Conservation (phyloP, 2,797 vertebrate species). For the Acanthurus lineatus region DNA sequence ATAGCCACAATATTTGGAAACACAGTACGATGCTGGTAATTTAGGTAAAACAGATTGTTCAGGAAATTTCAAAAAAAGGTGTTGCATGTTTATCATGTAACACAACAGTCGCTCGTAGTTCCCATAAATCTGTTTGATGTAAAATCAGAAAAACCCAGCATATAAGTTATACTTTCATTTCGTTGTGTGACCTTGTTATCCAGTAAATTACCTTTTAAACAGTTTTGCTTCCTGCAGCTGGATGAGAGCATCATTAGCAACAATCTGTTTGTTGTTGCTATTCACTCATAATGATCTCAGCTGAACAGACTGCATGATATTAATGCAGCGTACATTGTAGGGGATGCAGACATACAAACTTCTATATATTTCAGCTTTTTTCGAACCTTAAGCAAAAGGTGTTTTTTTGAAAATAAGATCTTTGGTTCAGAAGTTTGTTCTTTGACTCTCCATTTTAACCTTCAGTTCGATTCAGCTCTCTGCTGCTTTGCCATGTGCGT, state of each 20-base stretch:
- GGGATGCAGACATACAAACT: not conserved
- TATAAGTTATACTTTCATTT: too few relatives aligned
- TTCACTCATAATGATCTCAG: not conserved
- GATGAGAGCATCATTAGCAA: not conserved
- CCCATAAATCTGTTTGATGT: not conserved
- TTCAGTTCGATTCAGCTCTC: constrained; percentile 60
- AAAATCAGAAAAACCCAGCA: too few relatives aligned
- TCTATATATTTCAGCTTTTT: not conserved
- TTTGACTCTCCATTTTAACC: constrained; percentile 64
- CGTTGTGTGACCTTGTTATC: too few relatives aligned
- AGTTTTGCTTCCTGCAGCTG: not conserved
- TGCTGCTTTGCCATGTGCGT: constrained; percentile 54
- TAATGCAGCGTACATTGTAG: not conserved
- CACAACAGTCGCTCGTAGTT: not conserved
- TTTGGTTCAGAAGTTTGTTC: constrained; percentile 27
- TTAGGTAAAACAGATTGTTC: not conserved
- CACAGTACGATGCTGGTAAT: not conserved
- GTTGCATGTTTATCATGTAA: not conserved
- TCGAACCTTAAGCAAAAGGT: not conserved
- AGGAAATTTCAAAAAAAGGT: not conserved
- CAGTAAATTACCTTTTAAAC: too few relatives aligned
- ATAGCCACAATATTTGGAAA: constrained; percentile 24
- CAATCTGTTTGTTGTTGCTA: not conserved
- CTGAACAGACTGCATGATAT: not conserved
- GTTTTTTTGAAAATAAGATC: not conserved